Conservation (phyloP, 2,797 vertebrate genomes). For the Telmatherina bonti region DNA sequence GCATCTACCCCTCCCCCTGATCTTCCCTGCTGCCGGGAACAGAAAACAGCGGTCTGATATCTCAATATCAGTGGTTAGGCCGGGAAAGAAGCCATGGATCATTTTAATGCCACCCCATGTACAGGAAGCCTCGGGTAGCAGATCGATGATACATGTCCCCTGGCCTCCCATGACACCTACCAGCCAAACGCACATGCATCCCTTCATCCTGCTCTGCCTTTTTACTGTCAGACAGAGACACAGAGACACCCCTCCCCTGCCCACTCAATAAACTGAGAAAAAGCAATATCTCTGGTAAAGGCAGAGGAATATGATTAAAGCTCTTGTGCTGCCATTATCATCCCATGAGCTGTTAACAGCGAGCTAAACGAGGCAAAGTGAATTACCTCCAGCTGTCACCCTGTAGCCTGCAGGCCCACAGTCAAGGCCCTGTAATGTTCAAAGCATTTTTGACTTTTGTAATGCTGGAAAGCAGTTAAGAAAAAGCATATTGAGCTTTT, state of each 20-base stretch:
- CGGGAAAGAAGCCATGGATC: conserved; percentile 71
- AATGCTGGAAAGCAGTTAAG: conserved; percentile 53
- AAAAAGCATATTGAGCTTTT: conserved; percentile 19
- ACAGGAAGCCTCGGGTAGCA: conserved; percentile 63
- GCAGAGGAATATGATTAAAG: conserved; percentile 81
- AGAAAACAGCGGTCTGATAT: conserved; percentile 68
- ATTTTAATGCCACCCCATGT: conserved; percentile 77
- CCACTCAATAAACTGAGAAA: conserved; percentile 71
- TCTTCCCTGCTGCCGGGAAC: conserved; percentile 43
- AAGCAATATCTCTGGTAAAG: conserved; percentile 79
- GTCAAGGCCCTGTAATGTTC: conserved; percentile 62
- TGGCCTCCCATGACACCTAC: conserved; percentile 61
- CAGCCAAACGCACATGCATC: conserved; percentile 26
- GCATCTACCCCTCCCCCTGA: conserved; percentile 27
- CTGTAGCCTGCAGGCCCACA: conserved; percentile 64
- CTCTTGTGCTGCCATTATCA: conserved; percentile 63
- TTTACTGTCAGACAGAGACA: conserved; percentile 12
- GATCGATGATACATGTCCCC: conserved; percentile 72
- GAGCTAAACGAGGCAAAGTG: conserved; percentile 79
- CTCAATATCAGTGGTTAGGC: conserved; percentile 74
- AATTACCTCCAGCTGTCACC: conserved; percentile 79
- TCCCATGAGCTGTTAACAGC: conserved; percentile 74
- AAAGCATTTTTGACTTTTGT: conserved; percentile 42
- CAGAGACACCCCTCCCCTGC: conserved; percentile 28
- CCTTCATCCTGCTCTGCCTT: conserved; percentile 5